Conservation (phyloP, 2,797 vertebrate genomes). For the Synanceia verrucosa region DNA sequence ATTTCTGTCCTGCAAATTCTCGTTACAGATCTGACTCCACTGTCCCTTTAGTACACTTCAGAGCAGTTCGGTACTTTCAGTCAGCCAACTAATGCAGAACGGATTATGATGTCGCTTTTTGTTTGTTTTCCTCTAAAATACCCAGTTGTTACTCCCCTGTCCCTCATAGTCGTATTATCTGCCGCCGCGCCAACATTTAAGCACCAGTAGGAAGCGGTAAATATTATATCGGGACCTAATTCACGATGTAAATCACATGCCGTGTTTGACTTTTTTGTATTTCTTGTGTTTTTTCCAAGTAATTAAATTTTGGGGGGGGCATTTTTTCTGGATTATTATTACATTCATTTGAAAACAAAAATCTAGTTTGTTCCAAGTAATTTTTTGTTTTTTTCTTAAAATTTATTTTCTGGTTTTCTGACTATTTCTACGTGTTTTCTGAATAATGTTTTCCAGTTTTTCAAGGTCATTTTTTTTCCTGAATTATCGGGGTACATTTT, state of each 20-base stretch:
- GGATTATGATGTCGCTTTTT: neutral
- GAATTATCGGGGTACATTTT: too few species aligned
- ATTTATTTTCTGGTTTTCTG: too few species aligned
- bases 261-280: neutral
- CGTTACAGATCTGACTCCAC: neutral
- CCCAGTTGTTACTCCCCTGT: neutral
- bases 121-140: neutral
- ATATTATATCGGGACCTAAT: neutral
- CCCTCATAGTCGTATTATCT: neutral
- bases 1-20: neutral
- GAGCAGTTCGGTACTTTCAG: neutral
- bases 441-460: too few species aligned
- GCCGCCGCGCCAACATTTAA: neutral
- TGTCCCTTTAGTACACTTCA: neutral
- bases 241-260: neutral
- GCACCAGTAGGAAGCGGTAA: neutral
- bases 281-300: too few species aligned
- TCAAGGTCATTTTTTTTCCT: too few species aligned
- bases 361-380: too few species aligned
- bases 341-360: too few species aligned
- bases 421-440: too few species aligned
- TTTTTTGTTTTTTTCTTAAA: too few species aligned
- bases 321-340: too few species aligned
- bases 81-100: neutral
- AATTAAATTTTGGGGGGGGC: too few species aligned